phyloP scores from a whole-genome alignment of 2,888 invertebrate genomes.

The Plebejus argus region DNA sequence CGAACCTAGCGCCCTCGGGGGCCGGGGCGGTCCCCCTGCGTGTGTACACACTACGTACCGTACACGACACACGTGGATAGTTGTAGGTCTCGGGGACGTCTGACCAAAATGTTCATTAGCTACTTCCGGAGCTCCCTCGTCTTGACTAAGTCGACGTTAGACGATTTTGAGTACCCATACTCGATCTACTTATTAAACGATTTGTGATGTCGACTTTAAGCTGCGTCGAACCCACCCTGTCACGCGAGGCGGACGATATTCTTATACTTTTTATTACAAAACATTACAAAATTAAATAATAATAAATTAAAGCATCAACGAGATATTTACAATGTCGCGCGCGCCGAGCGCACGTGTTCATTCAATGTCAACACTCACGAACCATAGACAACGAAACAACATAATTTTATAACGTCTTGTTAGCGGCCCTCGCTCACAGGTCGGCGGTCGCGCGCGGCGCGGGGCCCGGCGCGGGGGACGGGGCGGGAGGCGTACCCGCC shows the following conservation, averaged over 20 bases:
- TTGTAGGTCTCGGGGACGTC: background rate
- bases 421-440: background rate
- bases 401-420: background rate
- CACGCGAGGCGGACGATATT: background rate
- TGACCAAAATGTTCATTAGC: background rate
- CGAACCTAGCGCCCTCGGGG: background rate
- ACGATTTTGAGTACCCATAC: background rate
- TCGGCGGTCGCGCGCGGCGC: background rate
- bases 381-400: constrained; percentile 1
- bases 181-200: background rate
- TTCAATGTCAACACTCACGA: background rate
- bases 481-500: constrained; percentile 43
- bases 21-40: background rate
- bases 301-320: constrained; percentile 30
- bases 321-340: constrained; percentile 19
- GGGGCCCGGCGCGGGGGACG: background rate
- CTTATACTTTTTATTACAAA: constrained; percentile 12
- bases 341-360: background rate
- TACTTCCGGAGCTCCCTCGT: background rate
- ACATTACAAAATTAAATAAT: constrained; percentile 27
- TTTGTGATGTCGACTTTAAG: background rate
- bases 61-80: background rate
- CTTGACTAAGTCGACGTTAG: background rate
- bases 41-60: background rate
- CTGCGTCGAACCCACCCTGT: background rate